These are phyloP conservation scores for Prunella himalayana DNA, from an alignment of 2,113 vertebrate genomes.

Conservation along the genomic window DNA sequence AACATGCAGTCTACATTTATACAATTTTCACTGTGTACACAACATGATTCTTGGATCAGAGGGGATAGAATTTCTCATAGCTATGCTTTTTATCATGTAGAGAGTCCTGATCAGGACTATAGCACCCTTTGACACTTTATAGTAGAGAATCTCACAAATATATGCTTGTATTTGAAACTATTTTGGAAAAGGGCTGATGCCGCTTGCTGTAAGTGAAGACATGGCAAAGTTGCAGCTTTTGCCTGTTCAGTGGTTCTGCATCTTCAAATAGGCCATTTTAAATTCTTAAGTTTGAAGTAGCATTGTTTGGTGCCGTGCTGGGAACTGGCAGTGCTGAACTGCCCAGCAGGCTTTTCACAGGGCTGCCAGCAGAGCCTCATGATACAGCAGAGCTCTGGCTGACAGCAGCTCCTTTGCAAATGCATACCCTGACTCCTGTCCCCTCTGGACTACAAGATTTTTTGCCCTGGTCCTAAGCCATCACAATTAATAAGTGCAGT, in stretches of 20 bases:
- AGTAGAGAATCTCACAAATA: background rate
- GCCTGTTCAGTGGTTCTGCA: background rate
- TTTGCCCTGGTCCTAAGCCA: background rate
- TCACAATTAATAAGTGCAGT: background rate
- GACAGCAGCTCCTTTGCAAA: background rate
- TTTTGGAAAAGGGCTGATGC: background rate
- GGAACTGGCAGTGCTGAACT: background rate
- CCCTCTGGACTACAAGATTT: background rate
- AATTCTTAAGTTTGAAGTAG: background rate
- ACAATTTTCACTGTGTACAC: background rate
- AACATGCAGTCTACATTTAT: background rate
- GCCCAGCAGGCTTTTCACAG: accelerated
- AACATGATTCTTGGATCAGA: background rate
- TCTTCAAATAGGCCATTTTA: background rate
- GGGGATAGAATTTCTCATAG: background rate
- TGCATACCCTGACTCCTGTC: background rate
- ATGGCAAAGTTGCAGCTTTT: background rate
- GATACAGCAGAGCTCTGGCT: background rate
- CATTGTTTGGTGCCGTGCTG: background rate
- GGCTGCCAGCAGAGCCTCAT: background rate
- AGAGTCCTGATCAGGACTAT: background rate
- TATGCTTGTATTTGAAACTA: background rate
- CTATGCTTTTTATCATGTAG: background rate
- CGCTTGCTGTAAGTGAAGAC: background rate
- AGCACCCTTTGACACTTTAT: background rate